Base-by-base conservation (phyloP, 2,888 invertebrate species). In the Eurois occulta region DNA sequence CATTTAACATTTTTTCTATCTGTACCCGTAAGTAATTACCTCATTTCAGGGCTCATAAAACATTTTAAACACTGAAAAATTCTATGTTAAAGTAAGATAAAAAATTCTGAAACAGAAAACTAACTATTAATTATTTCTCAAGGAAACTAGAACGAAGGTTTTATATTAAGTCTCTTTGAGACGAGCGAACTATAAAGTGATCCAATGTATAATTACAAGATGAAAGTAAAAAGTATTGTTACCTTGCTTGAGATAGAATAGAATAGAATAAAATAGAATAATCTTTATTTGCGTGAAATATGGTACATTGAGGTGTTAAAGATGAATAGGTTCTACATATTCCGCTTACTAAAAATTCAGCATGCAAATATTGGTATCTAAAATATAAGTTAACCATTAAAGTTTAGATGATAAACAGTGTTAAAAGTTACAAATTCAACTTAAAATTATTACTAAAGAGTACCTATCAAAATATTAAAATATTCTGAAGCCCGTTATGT, bases 1-100 rank as follows among this genome's bases (percentile, higher is more conserved):
- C 65, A 69, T 76, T 82, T 11, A 82, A 76, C 38, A 38, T 10
- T 55, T 81, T 74, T 79, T 79, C 58, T 65, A 77, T 83, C 83
- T 35, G 38, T 38, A 48, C 28, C 38, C 60, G 46, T 80, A 58
- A 84, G 70, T 74, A 74, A 79, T 78, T 46, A 58, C 80, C 65
- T 81, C 48, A 84, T 84, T 80, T 70, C 65, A 74, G 28, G 70
- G 21, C 80, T 76, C 72, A 77, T 85, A 83, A 83, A 85, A 85
- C 64, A 85, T 72, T 81, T 72, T 77, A 74, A 85, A 73, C 48
- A 65, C 48, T 85, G 41, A 66, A 77, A 60, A 64, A 55, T 67
- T 81, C 67, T 28, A 60, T 85, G 66, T 73, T 73, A 86, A 78
- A 75, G 60, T 68, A 65, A 78, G 65, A 75, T 60, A 38, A 71